These are phyloP conservation scores for Alviniconcha strummeri DNA, from an alignment of 2,888 invertebrate genomes.

Conservation along the genomic window DNA sequence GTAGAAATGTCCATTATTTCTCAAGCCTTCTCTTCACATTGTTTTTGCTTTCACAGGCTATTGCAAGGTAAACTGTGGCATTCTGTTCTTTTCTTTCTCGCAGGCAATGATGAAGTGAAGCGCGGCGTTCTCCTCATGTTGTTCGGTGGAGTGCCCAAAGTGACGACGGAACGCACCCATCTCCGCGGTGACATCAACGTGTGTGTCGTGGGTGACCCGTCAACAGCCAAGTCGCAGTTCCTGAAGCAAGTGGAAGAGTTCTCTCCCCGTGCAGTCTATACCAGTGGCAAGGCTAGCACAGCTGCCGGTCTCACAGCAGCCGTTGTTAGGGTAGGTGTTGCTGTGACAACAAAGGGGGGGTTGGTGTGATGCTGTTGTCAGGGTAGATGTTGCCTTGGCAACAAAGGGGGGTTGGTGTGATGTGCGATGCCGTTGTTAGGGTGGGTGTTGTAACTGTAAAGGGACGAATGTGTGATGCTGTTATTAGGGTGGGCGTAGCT, in stretches of 20 bases:
- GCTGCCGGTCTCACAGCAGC: constrained; percentile 99
- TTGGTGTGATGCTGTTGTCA: too few relatives aligned
- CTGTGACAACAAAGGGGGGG: background rate
- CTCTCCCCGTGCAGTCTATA: constrained; percentile 96
- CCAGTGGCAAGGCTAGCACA: constrained; percentile 97
- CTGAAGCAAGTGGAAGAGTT: constrained; percentile 95
- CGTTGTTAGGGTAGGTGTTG: constrained; percentile 82
- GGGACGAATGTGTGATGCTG: too few relatives aligned
- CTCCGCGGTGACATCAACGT: constrained; percentile 97
- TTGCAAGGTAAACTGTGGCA: background rate
- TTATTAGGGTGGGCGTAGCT: too few relatives aligned
- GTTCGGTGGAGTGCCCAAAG: constrained; percentile 97
- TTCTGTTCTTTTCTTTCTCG: constrained; percentile 17
- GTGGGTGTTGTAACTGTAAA: too few relatives aligned
- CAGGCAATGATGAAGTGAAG: constrained; percentile 95
- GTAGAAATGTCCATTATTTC: too few relatives aligned
- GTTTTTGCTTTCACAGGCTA: background rate
- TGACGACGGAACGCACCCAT: constrained; percentile 91
- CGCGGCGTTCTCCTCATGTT: constrained; percentile 90
- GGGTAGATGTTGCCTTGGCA: too few relatives aligned
- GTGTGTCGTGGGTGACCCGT: constrained; percentile 98
- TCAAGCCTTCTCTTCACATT: too few relatives aligned
- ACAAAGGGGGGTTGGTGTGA: too few relatives aligned
- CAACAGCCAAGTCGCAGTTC: constrained; percentile 98
- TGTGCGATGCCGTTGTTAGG: too few relatives aligned